Conservation (phyloP, 2,113 vertebrate species). For the Paradisaea rubra region DNA sequence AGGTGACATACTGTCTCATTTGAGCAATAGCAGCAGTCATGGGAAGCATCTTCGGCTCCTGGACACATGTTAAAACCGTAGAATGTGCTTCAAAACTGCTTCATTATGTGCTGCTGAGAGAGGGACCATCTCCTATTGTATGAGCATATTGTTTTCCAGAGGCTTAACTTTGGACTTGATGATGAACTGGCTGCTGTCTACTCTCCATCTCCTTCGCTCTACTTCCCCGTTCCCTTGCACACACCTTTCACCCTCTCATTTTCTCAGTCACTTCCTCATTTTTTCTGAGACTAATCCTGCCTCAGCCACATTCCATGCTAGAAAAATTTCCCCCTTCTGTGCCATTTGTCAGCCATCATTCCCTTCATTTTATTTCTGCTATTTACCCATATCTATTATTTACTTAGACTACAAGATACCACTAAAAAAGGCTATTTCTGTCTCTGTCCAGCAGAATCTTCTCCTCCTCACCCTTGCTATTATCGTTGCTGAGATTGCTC, state of each 20-base stretch:
- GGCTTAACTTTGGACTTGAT: not conserved
- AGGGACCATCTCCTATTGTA: not conserved
- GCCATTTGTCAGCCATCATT: not conserved
- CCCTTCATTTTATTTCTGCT: not conserved
- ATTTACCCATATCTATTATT: not conserved
- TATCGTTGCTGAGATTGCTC: not conserved
- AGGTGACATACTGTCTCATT: not conserved
- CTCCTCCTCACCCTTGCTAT: not conserved
- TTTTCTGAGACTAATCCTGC: not conserved
- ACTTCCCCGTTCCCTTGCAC: not conserved
- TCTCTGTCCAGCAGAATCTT: not conserved
- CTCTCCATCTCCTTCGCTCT: not conserved
- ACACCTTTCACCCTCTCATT: not conserved
- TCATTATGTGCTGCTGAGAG: not conserved
- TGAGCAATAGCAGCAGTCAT: not conserved
- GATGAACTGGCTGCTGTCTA: not conserved
- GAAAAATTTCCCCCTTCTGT: not conserved
- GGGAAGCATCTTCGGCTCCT: not conserved
- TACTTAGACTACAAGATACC: not conserved
- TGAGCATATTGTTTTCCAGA: not conserved
- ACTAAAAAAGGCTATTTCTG: not conserved
- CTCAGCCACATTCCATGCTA: not conserved
- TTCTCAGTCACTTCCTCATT: not conserved
- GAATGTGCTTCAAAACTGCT: not conserved
- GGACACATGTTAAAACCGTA: not conserved